Conservation (phyloP, 2,888 invertebrate species). For the Ectemnius continuus region DNA sequence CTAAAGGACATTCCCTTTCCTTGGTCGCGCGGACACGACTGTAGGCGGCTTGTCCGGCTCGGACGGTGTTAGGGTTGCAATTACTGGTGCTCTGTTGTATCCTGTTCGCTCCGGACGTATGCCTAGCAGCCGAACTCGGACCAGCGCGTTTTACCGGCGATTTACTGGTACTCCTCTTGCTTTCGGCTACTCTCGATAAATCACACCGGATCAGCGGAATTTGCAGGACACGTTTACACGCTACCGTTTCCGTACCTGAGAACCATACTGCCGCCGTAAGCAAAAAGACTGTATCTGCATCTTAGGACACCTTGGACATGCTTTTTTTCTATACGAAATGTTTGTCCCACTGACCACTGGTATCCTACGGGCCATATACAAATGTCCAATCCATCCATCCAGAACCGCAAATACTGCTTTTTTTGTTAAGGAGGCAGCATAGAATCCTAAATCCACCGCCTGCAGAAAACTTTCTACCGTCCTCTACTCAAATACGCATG, state of each 20-base stretch:
- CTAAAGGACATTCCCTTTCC: conserved; percentile 90
- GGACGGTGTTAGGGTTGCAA: conserved; percentile 35
- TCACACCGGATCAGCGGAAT: conserved; percentile 61
- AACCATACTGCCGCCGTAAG: conserved; percentile 64
- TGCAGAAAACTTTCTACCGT: conserved; percentile 45
- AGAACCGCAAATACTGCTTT: conserved; percentile 64
- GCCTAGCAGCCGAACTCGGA: conserved; percentile 75
- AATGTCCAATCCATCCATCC: conserved; percentile 60
- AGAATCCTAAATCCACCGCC: conserved; percentile 55
- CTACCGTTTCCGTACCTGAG: conserved; percentile 62
- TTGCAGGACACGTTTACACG: conserved; percentile 59
- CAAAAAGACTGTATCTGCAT: conserved; percentile 65
- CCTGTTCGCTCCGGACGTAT: conserved; percentile 70
- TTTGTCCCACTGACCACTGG: conserved; percentile 48
- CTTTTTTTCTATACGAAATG: conserved; percentile 47
- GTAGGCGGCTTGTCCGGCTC: conserved; percentile 63
- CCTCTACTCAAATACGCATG: conserved; percentile 36
- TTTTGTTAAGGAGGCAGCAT: conserved; percentile 65
- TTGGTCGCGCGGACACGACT: conserved; percentile 75
- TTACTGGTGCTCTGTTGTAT: conserved; percentile 60
- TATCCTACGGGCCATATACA: conserved; percentile 46
- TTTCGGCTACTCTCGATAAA: conserved; percentile 69
- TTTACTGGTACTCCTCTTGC: conserved; percentile 80
- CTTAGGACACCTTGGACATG: conserved; percentile 59
- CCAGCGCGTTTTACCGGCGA: conserved; percentile 83